Conservation (phyloP, 1,140 invertebrate species). For the Drosophila mojavensis region DNA sequence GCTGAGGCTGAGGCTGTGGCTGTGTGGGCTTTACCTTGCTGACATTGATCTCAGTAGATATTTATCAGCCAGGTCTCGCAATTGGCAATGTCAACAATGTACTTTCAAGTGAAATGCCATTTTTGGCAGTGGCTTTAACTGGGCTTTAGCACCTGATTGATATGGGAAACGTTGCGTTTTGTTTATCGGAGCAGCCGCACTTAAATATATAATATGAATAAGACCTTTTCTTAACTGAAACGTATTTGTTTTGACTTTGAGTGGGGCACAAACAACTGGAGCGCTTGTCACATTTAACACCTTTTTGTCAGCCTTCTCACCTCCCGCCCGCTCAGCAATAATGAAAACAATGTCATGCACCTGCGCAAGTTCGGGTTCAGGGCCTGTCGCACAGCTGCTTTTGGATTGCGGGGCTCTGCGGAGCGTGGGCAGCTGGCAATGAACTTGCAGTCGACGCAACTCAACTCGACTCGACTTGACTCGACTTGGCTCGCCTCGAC, state of each 20-base stretch:
- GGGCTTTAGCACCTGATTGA: slow-evolving; percentile 39
- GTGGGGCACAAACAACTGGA: slow-evolving; percentile 37
- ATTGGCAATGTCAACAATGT: slow-evolving; percentile 50
- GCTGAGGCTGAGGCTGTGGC: neutral
- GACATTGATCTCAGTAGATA: slow-evolving; percentile 66
- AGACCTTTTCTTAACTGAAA: slow-evolving; percentile 39
- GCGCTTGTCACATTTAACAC: slow-evolving; percentile 40
- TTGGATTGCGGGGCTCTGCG: neutral
- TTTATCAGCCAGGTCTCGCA: slow-evolving; percentile 23
- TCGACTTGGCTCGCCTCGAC: slow-evolving; percentile 15
- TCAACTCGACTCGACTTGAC: slow-evolving; percentile 6
- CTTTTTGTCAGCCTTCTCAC: slow-evolving; percentile 18
- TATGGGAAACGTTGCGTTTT: slow-evolving; percentile 32
- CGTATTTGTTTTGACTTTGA: slow-evolving; percentile 61
- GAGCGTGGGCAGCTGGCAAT: slow-evolving; percentile 55
- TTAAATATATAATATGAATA: neutral
- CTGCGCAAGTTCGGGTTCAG: slow-evolving; percentile 24
- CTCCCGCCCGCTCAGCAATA: neutral
- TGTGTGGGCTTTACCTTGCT: slow-evolving; percentile 51
- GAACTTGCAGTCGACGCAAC: slow-evolving; percentile 58
- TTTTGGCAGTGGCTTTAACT: slow-evolving; percentile 44
- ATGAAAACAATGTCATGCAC: slow-evolving; percentile 28
- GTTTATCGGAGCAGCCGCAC: slow-evolving; percentile 34
- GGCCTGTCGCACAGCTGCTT: slow-evolving; percentile 18
- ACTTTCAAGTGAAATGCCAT: slow-evolving; percentile 17